phyloP scores from a whole-genome alignment of 2,113 vertebrate species.

The Antechinus flavipes region DNA sequence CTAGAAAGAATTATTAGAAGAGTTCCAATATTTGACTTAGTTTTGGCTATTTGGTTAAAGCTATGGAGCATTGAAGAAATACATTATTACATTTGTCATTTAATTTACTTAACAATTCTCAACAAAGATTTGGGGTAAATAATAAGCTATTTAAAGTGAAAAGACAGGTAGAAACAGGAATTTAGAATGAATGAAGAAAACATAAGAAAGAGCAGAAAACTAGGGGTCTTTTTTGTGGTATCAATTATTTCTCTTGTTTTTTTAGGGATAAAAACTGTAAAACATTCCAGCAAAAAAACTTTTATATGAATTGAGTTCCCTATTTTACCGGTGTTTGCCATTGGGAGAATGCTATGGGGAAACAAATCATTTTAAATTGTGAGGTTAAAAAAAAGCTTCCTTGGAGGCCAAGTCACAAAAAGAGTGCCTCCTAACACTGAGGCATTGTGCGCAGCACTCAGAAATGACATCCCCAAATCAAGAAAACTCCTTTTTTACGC shows the following conservation, averaged over 20 bases:
- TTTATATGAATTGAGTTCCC: conserved; percentile 4
- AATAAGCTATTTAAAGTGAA: conserved; percentile 13
- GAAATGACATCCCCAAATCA: conserved; percentile 70
- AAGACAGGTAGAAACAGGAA: conserved; percentile 3
- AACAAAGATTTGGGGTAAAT: conserved; percentile 5
- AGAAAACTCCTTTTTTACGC: conserved; percentile 67
- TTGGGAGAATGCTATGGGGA: conserved; percentile 23
- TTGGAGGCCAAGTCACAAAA: conserved; percentile 60
- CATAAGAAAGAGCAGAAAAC: not conserved
- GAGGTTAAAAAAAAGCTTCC: conserved; percentile 55
- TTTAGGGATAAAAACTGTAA: conserved; percentile 34
- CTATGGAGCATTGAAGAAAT: conserved; percentile 2
- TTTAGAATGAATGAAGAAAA: not conserved
- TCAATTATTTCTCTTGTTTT: conserved; percentile 29
- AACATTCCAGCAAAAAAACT: conserved; percentile 36
- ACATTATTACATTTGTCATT: conserved; percentile 1
- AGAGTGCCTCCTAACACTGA: conserved; percentile 72
- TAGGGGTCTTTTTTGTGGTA: not conserved
- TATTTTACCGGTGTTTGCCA: conserved; percentile 44
- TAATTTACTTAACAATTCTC: conserved; percentile 23
- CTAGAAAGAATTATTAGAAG: conserved; percentile 7
- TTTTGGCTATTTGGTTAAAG: not conserved
- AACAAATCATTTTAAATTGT: conserved; percentile 37
- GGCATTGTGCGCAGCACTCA: conserved; percentile 70
- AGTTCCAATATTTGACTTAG: conserved; percentile 1